Percentiles rank a stretch among this genome's conserved stretches.
phyloP scores from a whole-genome alignment of 2,797 vertebrate genomes.

The Xenops minutus region DNA sequence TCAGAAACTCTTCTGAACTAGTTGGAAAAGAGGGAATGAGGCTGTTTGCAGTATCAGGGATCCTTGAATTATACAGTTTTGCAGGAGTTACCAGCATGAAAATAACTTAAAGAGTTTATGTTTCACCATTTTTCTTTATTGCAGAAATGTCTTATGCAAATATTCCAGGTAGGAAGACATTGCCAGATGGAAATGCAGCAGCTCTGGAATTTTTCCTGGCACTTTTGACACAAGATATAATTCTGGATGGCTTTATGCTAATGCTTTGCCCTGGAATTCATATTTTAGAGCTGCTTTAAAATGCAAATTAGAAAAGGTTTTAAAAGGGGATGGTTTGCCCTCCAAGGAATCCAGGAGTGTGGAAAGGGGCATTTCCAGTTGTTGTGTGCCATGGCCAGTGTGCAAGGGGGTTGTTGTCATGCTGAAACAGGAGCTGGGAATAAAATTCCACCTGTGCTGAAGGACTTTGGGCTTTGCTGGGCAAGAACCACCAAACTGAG shows the following conservation, averaged over 20 bases:
- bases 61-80: constrained; percentile 58
- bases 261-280: constrained; percentile 65
- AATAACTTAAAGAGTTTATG: constrained; percentile 74
- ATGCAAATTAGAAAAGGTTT: constrained; percentile 73
- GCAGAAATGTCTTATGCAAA: constrained; percentile 80
- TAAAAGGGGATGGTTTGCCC: constrained; percentile 53
- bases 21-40: constrained; percentile 9
- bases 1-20: constrained; percentile 23
- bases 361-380: constrained; percentile 35
- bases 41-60: constrained; percentile 33
- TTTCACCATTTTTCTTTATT: constrained; percentile 78
- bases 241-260: constrained; percentile 75
- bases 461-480: background rate
- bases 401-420: background rate
- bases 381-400: constrained; percentile 25
- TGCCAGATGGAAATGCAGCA: constrained; percentile 78
- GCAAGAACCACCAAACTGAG: background rate
- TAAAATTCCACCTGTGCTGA: background rate
- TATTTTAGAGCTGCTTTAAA: constrained; percentile 77
- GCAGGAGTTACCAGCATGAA: constrained; percentile 74
- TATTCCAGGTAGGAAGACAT: constrained; percentile 69
- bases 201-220: constrained; percentile 73
- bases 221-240: constrained; percentile 73
- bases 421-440: background rate
- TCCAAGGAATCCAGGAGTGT: constrained; percentile 62